phyloP scores from a whole-genome alignment of 23 tunicate genomes.

The Trididemnum nubilum region DNA sequence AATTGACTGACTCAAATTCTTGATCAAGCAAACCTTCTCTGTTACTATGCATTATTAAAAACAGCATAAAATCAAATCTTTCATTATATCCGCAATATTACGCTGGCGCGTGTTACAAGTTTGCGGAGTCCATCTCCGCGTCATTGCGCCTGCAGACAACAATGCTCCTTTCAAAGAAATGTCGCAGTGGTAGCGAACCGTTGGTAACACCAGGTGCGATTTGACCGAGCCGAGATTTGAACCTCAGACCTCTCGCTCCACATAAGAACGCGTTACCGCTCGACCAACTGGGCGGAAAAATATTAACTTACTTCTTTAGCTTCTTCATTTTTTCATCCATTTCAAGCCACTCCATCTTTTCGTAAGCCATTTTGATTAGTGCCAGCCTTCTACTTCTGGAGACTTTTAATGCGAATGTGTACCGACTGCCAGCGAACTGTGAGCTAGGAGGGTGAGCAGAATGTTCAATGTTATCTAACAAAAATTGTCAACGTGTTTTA shows the following conservation, averaged over 20 bases:
- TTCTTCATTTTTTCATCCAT: constrained; percentile 3
- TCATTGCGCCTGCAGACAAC: neutral
- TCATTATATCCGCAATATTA: neutral
- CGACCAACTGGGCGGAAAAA: too few relatives aligned
- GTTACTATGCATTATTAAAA: neutral
- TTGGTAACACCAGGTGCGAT: neutral
- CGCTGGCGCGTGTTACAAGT: neutral
- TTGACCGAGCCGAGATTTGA: neutral
- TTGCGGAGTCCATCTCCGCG: neutral
- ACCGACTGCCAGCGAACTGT: constrained; percentile 59
- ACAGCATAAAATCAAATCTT: neutral
- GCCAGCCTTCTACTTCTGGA: constrained; percentile 38
- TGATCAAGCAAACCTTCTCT: too few relatives aligned
- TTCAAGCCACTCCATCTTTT: constrained; percentile 33
- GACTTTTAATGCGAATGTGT: constrained; percentile 76
- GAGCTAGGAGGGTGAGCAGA: constrained; percentile 85
- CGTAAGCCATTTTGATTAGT: constrained; percentile 61
- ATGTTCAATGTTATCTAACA: constrained; percentile 78
- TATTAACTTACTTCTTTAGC: neutral
- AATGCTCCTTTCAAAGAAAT: neutral
- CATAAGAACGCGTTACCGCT: too few relatives aligned
- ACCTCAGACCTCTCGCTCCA: neutral
- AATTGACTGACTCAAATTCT: too few relatives aligned
- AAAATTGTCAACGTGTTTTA: neutral
- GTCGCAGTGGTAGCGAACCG: neutral